Conservation (phyloP, 2,888 invertebrate genomes). For the Coelopa pilipes region DNA sequence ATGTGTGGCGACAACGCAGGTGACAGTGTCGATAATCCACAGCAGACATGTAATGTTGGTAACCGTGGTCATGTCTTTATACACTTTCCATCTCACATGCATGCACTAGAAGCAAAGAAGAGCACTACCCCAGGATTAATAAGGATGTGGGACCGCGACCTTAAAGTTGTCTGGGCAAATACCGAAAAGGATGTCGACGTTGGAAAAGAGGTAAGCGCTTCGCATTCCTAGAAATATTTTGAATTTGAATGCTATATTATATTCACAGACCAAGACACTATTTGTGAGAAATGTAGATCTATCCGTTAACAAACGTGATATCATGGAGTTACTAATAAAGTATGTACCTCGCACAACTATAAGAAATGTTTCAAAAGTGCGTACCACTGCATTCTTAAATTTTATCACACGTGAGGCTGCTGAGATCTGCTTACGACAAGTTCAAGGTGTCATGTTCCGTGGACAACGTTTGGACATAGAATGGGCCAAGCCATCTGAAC, state of each 20-base stretch:
- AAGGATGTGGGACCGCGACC: conserved; percentile 54
- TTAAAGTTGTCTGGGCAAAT: conserved; percentile 60
- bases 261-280: conserved; percentile 52
- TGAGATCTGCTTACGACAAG: conserved; percentile 48
- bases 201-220: conserved; percentile 46
- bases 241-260: background rate
- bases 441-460: conserved; percentile 48
- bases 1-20: background rate
- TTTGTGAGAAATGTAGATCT: conserved; percentile 57
- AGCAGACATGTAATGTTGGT: background rate
- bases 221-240: background rate
- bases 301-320: conserved; percentile 51
- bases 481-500: conserved; percentile 57
- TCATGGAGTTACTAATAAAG: conserved; percentile 49
- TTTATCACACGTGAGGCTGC: conserved; percentile 53
- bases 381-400: conserved; percentile 57
- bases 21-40: background rate
- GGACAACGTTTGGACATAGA: conserved; percentile 51
- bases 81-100: conserved; percentile 53
- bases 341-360: conserved; percentile 50
- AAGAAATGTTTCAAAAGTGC: conserved; percentile 53
- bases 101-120: conserved; percentile 56
- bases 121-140: conserved; percentile 52
- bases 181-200: conserved; percentile 48
- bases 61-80: conserved; percentile 57